These are phyloP conservation scores for Lithophane leautieri DNA, from an alignment of 2,888 invertebrate species.

Conservation along the genomic window DNA sequence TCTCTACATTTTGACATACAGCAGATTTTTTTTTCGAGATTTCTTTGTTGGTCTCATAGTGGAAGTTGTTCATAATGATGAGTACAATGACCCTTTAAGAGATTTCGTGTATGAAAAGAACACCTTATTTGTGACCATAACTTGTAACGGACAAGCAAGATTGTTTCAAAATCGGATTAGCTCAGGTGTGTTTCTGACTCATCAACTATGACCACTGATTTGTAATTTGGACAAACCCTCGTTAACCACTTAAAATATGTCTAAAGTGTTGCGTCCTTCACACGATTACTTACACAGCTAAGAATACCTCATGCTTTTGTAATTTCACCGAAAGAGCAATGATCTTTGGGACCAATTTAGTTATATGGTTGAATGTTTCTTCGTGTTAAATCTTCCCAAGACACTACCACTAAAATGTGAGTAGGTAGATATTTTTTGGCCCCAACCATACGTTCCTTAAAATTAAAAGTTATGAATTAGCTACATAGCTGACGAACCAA, in stretches of 20 bases:
- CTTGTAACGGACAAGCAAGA: not conserved
- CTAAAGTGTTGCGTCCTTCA: not conserved
- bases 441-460: not conserved
- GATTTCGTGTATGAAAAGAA: too few relatives aligned
- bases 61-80: too few relatives aligned
- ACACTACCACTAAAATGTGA: not conserved
- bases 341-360: too few relatives aligned
- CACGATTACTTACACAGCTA: not conserved
- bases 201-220: not conserved
- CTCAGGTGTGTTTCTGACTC: not conserved
- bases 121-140: not conserved
- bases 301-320: not conserved
- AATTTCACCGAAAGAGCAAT: not conserved
- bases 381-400: not conserved
- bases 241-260: not conserved
- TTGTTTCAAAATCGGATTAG: conserved; percentile 24
- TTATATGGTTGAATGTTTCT: not conserved
- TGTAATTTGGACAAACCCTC: conserved; percentile 2
- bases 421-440: too few relatives aligned
- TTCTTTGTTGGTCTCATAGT: too few relatives aligned
- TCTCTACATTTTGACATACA: too few relatives aligned
- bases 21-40: too few relatives aligned
- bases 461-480: not conserved
- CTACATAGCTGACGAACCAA: not conserved
- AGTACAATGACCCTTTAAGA: too few relatives aligned